Evolutionary conservation across 1,140 invertebrate species (phyloP).

Genomic region (Medauroidea extradentata): DNA sequence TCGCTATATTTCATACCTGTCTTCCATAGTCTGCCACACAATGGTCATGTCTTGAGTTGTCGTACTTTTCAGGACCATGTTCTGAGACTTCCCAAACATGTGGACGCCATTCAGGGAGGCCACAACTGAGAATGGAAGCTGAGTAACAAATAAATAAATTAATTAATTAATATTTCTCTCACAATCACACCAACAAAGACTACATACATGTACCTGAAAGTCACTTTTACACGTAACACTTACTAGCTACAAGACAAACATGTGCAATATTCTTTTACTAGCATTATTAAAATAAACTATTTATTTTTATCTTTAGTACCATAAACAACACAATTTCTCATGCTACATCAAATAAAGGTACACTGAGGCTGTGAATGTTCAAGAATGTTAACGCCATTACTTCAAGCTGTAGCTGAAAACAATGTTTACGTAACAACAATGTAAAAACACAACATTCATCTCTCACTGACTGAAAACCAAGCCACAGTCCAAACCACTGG

Average conservation of each 20-base stretch:
- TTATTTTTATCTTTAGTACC: neutral
- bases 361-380: no score
- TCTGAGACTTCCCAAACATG: constrained; percentile 72
- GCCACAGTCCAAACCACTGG: no score
- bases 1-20: constrained; percentile 49
- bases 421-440: no score
- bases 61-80: constrained; percentile 59
- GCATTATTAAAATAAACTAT: neutral
- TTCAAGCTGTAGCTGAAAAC: no score
- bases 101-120: constrained; percentile 81
- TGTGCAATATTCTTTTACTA: neutral
- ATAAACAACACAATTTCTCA: no score
- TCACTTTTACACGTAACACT: neutral
- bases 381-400: no score
- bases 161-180: constrained; percentile 3
- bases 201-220: neutral
- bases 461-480: no score
- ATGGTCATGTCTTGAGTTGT: constrained; percentile 63
- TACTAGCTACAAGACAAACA: neutral
- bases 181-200: neutral
- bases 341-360: no score
- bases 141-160: constrained; percentile 31
- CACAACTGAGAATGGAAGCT: constrained; percentile 73
- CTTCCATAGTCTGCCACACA: constrained; percentile 70
- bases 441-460: no score